Conservation (phyloP, 1,140 invertebrate species). For the Heliothis subflexa region DNA sequence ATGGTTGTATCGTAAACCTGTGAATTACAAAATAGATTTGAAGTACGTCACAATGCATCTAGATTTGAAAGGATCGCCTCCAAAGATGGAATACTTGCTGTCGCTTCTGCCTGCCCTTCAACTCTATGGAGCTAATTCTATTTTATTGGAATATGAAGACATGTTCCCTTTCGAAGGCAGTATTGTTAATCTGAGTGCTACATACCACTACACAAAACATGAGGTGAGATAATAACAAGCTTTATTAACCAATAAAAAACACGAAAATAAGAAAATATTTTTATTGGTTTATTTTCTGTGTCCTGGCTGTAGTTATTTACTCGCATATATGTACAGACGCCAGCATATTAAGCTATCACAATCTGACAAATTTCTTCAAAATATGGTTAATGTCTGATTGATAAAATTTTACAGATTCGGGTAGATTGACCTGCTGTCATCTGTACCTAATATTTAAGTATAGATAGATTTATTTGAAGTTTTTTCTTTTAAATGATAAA, state of each 20-base stretch:
- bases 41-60: conserved; percentile 90
- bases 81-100: conserved; percentile 89
- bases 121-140: conserved; percentile 93
- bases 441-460: no score
- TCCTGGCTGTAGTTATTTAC: no score
- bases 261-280: conserved; percentile 17
- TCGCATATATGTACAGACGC: no score
- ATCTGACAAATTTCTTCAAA: no score
- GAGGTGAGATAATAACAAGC: conserved; percentile 86
- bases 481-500: no score
- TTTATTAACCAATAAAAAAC: neutral
- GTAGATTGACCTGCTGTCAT: no score
- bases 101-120: conserved; percentile 92
- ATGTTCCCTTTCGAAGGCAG: conserved; percentile 96
- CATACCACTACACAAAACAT: conserved; percentile 91
- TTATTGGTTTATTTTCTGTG: neutral
- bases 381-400: no score
- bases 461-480: no score
- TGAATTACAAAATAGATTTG: neutral
- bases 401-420: no score
- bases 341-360: no score
- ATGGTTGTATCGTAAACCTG: no score
- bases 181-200: conserved; percentile 89
- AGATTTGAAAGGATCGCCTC: conserved; percentile 96
- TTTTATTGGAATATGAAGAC: conserved; percentile 98